A percentile compares a stretch with the other conserved stretches of the same genome.
Evolutionary conservation across 1,140 invertebrate genomes (phyloP).

Genomic region (Eulimnadia texana): DNA sequence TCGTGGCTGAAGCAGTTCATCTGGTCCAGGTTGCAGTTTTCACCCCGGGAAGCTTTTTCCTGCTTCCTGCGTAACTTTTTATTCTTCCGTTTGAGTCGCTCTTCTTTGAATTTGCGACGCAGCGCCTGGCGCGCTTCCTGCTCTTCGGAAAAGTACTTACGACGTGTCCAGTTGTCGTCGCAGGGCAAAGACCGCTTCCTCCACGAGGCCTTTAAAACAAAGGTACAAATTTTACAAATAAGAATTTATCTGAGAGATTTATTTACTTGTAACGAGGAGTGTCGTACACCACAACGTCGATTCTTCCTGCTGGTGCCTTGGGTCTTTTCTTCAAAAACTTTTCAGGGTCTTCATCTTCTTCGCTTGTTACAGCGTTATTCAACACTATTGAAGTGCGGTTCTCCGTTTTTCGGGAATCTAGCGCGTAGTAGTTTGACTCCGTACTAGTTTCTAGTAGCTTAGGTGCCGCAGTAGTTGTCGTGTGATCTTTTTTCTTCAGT

Average conservation of each 20-base stretch:
- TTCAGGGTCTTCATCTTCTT: not conserved
- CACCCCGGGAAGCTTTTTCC: slow-evolving; percentile 34
- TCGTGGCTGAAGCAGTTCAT: slow-evolving; percentile 97
- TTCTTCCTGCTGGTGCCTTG: not conserved
- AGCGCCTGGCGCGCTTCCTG: slow-evolving; percentile 51
- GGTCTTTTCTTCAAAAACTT: not conserved
- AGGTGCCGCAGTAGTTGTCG: not conserved
- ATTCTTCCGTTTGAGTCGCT: slow-evolving; percentile 55
- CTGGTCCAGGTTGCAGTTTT: slow-evolving; percentile 39
- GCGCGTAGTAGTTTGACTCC: too few relatives aligned
- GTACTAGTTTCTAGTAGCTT: not conserved
- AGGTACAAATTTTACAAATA: not conserved
- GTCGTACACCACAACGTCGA: not conserved
- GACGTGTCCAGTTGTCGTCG: slow-evolving; percentile 8
- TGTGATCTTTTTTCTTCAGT: not conserved
- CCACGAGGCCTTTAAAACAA: not conserved
- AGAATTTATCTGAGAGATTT: not conserved
- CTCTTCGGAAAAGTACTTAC: slow-evolving; percentile 32
- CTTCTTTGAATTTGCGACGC: slow-evolving; percentile 52
- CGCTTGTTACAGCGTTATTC: not conserved
- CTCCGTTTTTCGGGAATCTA: too few relatives aligned
- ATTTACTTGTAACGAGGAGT: not conserved
- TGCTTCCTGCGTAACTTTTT: slow-evolving; percentile 59
- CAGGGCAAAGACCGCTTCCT: slow-evolving; percentile 4
- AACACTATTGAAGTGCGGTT: too few relatives aligned